Conservation (phyloP, 2,888 invertebrate genomes). For the Andrena marginata region DNA sequence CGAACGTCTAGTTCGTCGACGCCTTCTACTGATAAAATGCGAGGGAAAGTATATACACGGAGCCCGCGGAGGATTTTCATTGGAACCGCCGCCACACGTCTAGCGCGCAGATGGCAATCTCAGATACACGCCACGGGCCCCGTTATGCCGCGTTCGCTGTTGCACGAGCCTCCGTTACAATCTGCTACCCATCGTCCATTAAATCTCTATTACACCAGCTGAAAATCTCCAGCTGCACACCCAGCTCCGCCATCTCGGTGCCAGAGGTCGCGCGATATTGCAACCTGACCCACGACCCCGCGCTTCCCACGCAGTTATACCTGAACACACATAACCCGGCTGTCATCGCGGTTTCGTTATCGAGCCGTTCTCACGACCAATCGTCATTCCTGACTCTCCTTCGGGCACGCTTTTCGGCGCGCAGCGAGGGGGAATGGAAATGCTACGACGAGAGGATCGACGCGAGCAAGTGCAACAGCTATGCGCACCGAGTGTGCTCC, state of each 20-base stretch:
- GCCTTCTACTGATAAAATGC: constrained; percentile 39
- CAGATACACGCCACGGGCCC: constrained; percentile 41
- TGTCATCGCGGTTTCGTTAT: constrained; percentile 60
- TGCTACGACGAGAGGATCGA: not conserved
- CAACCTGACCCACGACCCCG: constrained; percentile 56
- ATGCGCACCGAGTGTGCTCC: not conserved
- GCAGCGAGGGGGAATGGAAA: constrained; percentile 5
- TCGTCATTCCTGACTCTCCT: constrained; percentile 23
- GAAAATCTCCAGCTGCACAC: constrained; percentile 64
- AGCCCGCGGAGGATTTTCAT: constrained; percentile 40
- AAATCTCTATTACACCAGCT: constrained; percentile 69
- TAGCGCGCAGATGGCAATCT: constrained; percentile 61
- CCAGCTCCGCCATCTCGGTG: constrained; percentile 53
- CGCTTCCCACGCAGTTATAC: constrained; percentile 72
- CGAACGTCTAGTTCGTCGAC: constrained; percentile 9
- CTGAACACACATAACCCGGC: constrained; percentile 51
- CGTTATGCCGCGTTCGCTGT: constrained; percentile 54
- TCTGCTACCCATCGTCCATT: constrained; percentile 68
- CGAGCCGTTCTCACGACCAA: constrained; percentile 53
- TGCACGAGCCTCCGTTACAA: constrained; percentile 61
- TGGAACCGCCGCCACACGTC: constrained; percentile 41
- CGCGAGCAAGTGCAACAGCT: not conserved
- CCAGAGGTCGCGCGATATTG: constrained; percentile 63
- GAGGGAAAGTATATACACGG: constrained; percentile 29
- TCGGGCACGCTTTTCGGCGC: constrained; percentile 3